These are phyloP conservation scores for Zaprionus ghesquierei DNA, from an alignment of 1,140 invertebrate genomes.

Conservation along the genomic window DNA sequence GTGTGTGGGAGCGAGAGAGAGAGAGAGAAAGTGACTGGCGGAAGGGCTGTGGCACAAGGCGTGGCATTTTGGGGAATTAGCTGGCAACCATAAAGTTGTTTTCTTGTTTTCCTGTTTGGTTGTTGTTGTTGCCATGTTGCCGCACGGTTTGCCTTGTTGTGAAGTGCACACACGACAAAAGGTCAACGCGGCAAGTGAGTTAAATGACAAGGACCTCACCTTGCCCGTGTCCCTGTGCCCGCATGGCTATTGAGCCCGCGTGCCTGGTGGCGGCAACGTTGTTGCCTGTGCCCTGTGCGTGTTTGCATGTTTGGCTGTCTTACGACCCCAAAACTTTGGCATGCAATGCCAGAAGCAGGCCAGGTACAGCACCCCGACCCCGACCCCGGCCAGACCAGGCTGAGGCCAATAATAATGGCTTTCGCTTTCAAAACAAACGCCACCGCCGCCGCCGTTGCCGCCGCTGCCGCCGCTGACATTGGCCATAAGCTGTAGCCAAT, in stretches of 20 bases:
- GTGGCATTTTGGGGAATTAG: conserved; percentile 67
- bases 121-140: neutral
- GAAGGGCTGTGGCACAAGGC: conserved; percentile 54
- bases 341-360: conserved; percentile 55
- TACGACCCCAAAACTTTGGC: conserved; percentile 72
- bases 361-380: neutral
- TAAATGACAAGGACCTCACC: conserved; percentile 79
- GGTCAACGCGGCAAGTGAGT: conserved; percentile 73
- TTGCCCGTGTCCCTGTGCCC: conserved; percentile 31
- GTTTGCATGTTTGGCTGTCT: conserved; percentile 74
- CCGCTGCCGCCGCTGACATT: conserved; percentile 33
- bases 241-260: conserved; percentile 6
- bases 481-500: conserved; percentile 43
- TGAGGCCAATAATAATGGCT: conserved; percentile 67
- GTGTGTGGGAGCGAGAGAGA: neutral
- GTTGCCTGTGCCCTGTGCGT: conserved; percentile 58
- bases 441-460: conserved; percentile 20
- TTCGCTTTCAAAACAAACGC: conserved; percentile 76
- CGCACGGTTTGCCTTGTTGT: conserved; percentile 20
- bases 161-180: conserved; percentile 61
- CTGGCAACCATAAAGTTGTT: conserved; percentile 36
- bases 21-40: neutral
- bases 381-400: neutral
- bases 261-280: conserved; percentile 34
- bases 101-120: conserved; percentile 8